These are phyloP conservation scores for Phrixothrix hirtus DNA, from an alignment of 2,888 invertebrate genomes.

Conservation along the genomic window DNA sequence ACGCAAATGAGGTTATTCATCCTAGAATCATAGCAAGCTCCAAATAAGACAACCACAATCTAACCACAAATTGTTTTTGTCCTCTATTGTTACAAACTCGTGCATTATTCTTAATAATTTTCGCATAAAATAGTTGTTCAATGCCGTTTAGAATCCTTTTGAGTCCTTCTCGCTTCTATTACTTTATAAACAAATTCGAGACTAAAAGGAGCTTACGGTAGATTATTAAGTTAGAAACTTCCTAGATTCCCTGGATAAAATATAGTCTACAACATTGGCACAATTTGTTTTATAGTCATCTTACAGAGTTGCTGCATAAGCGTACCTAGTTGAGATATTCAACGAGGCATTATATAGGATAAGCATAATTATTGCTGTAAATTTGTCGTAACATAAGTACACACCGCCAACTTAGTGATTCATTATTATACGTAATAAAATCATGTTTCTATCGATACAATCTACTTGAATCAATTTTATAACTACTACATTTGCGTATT, in stretches of 20 bases:
- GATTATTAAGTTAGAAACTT: constrained; percentile 45
- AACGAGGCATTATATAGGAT: constrained; percentile 8
- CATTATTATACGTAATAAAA: no score
- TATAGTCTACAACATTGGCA: constrained; percentile 34
- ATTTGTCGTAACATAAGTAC: no score
- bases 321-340: constrained; percentile 6
- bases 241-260: constrained; percentile 36
- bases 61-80: constrained; percentile 31
- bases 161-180: constrained; percentile 18
- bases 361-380: background rate
- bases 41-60: constrained; percentile 37
- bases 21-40: constrained; percentile 39
- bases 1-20: constrained; percentile 39
- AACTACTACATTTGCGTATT: constrained; percentile 2
- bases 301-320: constrained; percentile 14
- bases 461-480: no score
- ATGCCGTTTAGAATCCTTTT: constrained; percentile 1
- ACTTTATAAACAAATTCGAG: constrained; percentile 41
- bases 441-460: no score
- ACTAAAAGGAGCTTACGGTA: constrained; percentile 43
- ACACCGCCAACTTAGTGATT: no score
- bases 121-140: no score
- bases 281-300: constrained; percentile 29
- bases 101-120: background rate
- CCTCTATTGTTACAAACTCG: constrained; percentile 2